Base-by-base conservation (phyloP, 2,888 invertebrate genomes). In the Tortricodes alternella region DNA sequence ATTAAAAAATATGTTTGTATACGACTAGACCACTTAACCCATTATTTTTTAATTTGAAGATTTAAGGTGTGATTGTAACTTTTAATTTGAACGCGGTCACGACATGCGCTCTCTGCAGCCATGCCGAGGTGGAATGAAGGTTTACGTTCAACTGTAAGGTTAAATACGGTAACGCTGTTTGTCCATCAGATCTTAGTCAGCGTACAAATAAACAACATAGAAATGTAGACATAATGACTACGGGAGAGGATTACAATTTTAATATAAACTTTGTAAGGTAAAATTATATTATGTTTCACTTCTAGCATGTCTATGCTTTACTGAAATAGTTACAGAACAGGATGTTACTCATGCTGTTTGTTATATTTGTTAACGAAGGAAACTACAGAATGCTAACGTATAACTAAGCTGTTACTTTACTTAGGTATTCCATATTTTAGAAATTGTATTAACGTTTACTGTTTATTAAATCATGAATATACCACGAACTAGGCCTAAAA, bases 21-120 rank as follows among this genome's bases (percentile, higher is more conserved):
- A 11, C 16, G 11, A 41, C 4, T 11, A 8, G 21, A 32, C 13
- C 3, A 34, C 7, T 13, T n/a, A 16, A 21, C 16, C 9, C 41
- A 53, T 55, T 18, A 11, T 46, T 34, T n/a, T 39, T 23, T 6
- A 46, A 38, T 32, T 23, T 43, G 56, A 38, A 50, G 50, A 43
- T 56, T 38, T 46, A 38, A 9, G 6, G 8, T 4, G 8, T 19
- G 23, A 23, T 15, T 21, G 46, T 19, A 52, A 41, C 29, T 41
- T 52, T 38, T 46, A 46, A 38, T 44, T 15, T 24, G n/a, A 37
- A 21, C 35, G 43, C 55, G 16, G 27, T n/a, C 35, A 13, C 23
- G 43, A 50, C 50, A 48, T 4, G 49, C 44, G 56, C 9, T 44
- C 23, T 34, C 18, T 32, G 18, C 44, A 29, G 44, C 16, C 43